Percentiles rank a stretch among this genome's conserved stretches.
phyloP scores from a whole-genome alignment of 2,888 invertebrate species.

The Microchrysa polita region DNA sequence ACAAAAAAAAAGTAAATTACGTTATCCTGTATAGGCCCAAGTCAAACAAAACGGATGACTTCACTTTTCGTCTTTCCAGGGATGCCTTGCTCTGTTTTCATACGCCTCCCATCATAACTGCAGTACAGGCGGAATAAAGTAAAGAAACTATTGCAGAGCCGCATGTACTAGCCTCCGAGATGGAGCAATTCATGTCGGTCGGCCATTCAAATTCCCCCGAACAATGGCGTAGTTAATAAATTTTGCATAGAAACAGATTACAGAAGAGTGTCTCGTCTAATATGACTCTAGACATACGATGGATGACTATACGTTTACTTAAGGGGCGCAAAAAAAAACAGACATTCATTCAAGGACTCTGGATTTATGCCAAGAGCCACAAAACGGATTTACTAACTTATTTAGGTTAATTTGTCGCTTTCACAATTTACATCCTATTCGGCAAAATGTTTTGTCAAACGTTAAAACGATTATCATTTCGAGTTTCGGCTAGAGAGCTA shows the following conservation, averaged over 20 bases:
- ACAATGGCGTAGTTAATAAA: conserved; percentile 42
- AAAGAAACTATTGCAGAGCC: too few species aligned
- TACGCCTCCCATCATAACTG: not conserved
- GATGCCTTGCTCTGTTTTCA: not conserved
- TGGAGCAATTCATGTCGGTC: not conserved
- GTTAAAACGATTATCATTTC: conserved; percentile 27
- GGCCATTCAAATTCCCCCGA: conserved; percentile 31
- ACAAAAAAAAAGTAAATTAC: too few species aligned
- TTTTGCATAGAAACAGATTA: conserved; percentile 36
- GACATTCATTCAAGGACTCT: conserved; percentile 32
- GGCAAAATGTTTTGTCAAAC: conserved; percentile 24
- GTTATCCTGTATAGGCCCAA: not conserved
- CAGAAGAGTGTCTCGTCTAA: conserved; percentile 10
- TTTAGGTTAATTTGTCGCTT: conserved; percentile 35
- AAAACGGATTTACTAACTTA: conserved; percentile 30
- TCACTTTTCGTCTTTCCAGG: not conserved
- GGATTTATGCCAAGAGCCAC: conserved; percentile 20
- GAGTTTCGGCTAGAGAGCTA: conserved; percentile 9
- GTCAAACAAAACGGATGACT: not conserved
- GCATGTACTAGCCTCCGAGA: too few species aligned
- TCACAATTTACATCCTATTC: conserved; percentile 33
- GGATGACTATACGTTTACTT: too few species aligned
- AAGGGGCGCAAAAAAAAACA: conserved; percentile 19
- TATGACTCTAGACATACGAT: not conserved
- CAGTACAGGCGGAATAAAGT: too few species aligned